Percentiles rank a stretch among this genome's conserved stretches.
These are phyloP conservation scores for Melanaphis sacchari DNA, from an alignment of 1,140 invertebrate genomes.

Conservation along the genomic window DNA sequence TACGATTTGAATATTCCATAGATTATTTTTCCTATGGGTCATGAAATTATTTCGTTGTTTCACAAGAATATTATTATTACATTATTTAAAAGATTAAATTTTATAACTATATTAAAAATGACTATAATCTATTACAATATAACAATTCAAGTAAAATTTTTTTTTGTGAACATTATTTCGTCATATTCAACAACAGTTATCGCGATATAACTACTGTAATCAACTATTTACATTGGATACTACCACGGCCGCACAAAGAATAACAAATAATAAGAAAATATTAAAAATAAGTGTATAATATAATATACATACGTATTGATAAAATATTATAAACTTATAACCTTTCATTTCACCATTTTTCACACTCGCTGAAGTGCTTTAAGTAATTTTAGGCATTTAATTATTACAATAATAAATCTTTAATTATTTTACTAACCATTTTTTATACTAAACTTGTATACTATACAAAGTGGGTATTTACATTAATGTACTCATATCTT, in stretches of 20 bases:
- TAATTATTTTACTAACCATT: no score
- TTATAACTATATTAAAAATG: background rate
- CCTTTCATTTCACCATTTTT: background rate
- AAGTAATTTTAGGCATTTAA: background rate
- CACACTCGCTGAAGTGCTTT: background rate
- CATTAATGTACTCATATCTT: no score
- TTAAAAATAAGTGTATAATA: background rate
- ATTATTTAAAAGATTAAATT: no score
- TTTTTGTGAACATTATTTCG: no score
- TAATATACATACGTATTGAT: no score
- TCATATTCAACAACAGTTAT: background rate
- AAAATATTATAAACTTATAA: background rate
- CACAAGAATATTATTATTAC: background rate
- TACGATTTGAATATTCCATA: background rate
- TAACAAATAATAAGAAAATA: background rate
- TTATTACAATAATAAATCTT: no score
- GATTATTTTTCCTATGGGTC: background rate
- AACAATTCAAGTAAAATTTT: background rate
- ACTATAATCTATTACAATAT: background rate
- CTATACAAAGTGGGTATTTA: no score
- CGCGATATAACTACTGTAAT: background rate
- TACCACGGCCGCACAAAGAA: background rate
- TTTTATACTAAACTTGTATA: no score
- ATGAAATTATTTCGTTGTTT: background rate
- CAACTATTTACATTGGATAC: background rate